Base-by-base conservation (phyloP, 2,888 invertebrate genomes). In the Andrena bucephala region DNA sequence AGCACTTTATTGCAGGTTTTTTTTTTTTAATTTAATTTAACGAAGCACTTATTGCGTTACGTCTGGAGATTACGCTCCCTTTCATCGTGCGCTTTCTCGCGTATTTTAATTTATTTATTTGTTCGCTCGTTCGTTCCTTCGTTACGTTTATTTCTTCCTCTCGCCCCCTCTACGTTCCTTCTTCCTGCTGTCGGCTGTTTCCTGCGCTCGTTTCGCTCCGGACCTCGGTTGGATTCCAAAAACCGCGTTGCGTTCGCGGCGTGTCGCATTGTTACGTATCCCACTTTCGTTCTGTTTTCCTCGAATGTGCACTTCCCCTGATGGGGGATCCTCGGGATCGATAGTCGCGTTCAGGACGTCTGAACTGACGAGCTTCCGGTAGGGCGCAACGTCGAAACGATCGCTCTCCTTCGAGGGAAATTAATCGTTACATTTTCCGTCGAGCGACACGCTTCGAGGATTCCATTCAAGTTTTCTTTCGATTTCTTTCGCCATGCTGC, bases 21-120 rank as follows among this genome's bases (percentile, higher is more conserved):
- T 83, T n/a, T 83, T 86, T 83, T 78, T 86, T 81, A 78, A 76
- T 74, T 67, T 81, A 81, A 84, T 82, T 86, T 87, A 87, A 90
- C 89, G 88, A 91, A 92, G 92, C 92, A 91, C 91, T 92, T 91
- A 91, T 89, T 88, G 90, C 89, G 81, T 89, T 89, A 90, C 72
- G 73, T 81, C 83, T 85, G 84, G 36, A 75, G 84, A 72, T 77
- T 60, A 74, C 71, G 54, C 76, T 62, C 74, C 66, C 31, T 13
- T 29, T 68, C 48, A n/a, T 66, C 67, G 36, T 42, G 2, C 42
- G 24, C 54, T 36, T 20, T 69, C 16, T 33, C 70, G 29, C 13
- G 48, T 36, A 8, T 29, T 57, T 27, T 31, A 24, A 24, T 48
- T 10, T 16, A 65, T 8, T 59, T 29, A 27, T 20, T 36, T 36